Evolutionary conservation across 2,113 vertebrate species (phyloP).

Genomic region (Acinonyx jubatus): DNA sequence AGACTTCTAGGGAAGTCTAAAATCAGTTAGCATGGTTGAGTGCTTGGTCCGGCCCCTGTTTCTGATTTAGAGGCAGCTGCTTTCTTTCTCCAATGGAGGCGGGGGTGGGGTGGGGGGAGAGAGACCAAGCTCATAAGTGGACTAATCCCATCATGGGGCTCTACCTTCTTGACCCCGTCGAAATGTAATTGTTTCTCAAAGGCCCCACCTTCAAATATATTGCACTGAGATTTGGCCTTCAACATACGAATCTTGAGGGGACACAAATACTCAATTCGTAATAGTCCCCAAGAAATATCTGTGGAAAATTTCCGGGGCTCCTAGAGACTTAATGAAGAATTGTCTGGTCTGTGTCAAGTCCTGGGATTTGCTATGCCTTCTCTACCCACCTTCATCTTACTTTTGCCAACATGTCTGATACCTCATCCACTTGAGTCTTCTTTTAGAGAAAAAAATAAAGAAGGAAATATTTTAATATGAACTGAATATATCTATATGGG

Average conservation of each 20-base stretch:
- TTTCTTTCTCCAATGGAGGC: background rate
- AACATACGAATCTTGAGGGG: background rate
- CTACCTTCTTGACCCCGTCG: background rate
- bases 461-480: conserved; percentile 27
- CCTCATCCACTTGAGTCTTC: background rate
- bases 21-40: background rate
- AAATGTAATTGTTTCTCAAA: background rate
- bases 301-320: background rate
- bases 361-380: rapidly evolving
- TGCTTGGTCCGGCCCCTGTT: background rate
- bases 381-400: rapidly evolving
- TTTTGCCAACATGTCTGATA: background rate
- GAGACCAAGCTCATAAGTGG: background rate
- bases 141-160: background rate
- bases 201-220: background rate
- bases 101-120: background rate
- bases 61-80: background rate
- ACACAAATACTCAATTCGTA: background rate
- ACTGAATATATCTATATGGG: conserved; percentile 23
- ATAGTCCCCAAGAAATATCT: background rate
- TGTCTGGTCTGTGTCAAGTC: background rate
- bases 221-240: background rate
- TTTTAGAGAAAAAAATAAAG: conserved; percentile 18
- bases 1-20: background rate
- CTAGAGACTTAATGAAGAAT: background rate